phyloP scores from a whole-genome alignment of 2,113 vertebrate genomes.

The Ciconia stormi region DNA sequence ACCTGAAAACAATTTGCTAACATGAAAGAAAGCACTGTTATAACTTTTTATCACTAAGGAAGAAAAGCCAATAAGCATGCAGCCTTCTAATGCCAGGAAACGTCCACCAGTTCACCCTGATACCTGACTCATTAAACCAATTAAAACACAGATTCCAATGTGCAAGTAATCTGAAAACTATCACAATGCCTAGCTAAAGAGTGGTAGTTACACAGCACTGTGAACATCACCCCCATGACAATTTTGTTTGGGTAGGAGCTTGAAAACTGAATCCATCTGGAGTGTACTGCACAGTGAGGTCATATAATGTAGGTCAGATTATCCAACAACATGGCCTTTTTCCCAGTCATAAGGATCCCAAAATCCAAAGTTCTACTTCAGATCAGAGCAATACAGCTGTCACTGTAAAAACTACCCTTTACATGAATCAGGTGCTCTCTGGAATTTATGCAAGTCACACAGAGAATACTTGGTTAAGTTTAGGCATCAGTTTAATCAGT shows the following conservation, averaged over 20 bases:
- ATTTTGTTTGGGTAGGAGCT: neutral
- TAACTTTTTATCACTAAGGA: neutral
- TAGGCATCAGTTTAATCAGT: conserved; percentile 27
- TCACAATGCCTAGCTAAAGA: neutral
- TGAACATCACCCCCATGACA: neutral
- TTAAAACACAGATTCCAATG: neutral
- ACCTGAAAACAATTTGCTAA: neutral
- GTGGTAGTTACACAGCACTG: neutral
- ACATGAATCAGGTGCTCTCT: neutral
- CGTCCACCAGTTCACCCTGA: neutral
- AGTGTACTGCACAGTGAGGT: neutral
- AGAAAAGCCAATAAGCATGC: neutral
- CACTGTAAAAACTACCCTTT: neutral
- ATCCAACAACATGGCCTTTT: neutral
- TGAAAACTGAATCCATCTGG: neutral
- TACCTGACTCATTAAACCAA: neutral
- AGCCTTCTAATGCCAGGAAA: neutral
- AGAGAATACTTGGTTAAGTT: conserved; percentile 11
- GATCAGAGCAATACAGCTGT: neutral
- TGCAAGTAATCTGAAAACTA: neutral
- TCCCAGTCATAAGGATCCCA: neutral
- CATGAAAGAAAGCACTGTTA: neutral
- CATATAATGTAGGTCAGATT: neutral
- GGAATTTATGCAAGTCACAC: neutral
- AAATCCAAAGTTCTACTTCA: neutral